These are phyloP conservation scores for Euleptes europaea DNA, from an alignment of 2,113 vertebrate genomes.

Conservation along the genomic window DNA sequence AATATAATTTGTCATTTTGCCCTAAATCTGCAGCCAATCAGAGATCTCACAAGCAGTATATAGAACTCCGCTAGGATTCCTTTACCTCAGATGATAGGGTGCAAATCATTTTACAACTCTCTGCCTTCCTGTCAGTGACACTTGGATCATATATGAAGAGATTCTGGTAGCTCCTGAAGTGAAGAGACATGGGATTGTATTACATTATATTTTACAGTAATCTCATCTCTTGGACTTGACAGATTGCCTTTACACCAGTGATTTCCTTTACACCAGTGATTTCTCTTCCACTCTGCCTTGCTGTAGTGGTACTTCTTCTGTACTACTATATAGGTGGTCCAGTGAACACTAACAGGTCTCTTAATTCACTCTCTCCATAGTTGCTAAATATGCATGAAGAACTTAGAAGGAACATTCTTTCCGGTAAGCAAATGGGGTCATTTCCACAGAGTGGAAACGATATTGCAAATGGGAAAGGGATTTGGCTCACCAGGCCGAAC, in stretches of 20 bases:
- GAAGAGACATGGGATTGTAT: background rate
- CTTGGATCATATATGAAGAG: no score
- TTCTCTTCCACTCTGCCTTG: constrained; percentile 24
- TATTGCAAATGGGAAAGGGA: constrained; percentile 7
- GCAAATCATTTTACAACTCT: no score
- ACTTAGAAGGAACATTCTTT: constrained; percentile 9
- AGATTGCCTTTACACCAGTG: constrained; percentile 46
- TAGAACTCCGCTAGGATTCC: no score
- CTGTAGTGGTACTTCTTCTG: background rate
- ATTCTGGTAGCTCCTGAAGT: background rate
- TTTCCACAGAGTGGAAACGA: background rate
- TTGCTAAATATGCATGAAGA: background rate
- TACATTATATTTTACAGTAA: background rate
- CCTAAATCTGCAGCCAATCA: no score
- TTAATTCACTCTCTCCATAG: background rate
- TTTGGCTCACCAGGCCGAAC: constrained; percentile 11
- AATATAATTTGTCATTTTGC: no score
- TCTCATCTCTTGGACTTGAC: constrained; percentile 36
- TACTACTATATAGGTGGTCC: background rate
- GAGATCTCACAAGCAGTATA: no score
- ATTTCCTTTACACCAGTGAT: constrained; percentile 32
- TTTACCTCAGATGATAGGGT: no score
- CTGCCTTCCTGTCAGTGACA: no score
- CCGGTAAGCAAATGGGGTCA: background rate
- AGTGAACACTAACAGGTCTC: background rate